A percentile compares a stretch with the other conserved stretches of the same genome.
phyloP scores from a whole-genome alignment of 2,113 vertebrate genomes.

The Petrocephalus microphthalmus region DNA sequence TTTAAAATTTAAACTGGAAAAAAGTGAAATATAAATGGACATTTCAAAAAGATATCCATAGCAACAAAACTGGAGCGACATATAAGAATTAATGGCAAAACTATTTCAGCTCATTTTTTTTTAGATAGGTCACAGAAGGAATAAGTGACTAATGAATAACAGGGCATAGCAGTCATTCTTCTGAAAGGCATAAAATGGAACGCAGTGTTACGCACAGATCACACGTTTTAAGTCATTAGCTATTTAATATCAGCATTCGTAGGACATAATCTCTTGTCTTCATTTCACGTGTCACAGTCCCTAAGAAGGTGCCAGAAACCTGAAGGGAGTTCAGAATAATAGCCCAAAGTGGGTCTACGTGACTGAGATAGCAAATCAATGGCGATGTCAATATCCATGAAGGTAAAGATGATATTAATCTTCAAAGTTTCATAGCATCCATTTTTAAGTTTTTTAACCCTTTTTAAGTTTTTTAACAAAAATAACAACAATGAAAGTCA shows the following conservation, averaged over 20 bases:
- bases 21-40: not conserved
- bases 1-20: not conserved
- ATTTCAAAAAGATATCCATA: not conserved
- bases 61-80: no score
- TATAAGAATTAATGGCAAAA: not conserved
- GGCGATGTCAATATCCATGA: not conserved
- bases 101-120: not conserved
- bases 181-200: not conserved
- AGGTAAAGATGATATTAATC: not conserved
- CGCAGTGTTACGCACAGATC: not conserved
- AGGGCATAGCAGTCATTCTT: not conserved
- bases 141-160: not conserved
- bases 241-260: not conserved
- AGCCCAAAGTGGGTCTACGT: not conserved
- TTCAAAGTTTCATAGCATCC: not conserved
- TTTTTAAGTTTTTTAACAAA: not conserved
- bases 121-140: not conserved
- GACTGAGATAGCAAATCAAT: not conserved
- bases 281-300: not conserved
- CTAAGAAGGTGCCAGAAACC: not conserved
- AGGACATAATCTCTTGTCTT: constrained; percentile 7
- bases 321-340: constrained; percentile 6
- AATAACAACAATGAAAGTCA: not conserved
- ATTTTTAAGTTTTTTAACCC: not conserved
- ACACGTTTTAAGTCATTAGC: not conserved